Evolutionary conservation across 2,888 invertebrate genomes (phyloP).

Genomic region (Andrena minutula): DNA sequence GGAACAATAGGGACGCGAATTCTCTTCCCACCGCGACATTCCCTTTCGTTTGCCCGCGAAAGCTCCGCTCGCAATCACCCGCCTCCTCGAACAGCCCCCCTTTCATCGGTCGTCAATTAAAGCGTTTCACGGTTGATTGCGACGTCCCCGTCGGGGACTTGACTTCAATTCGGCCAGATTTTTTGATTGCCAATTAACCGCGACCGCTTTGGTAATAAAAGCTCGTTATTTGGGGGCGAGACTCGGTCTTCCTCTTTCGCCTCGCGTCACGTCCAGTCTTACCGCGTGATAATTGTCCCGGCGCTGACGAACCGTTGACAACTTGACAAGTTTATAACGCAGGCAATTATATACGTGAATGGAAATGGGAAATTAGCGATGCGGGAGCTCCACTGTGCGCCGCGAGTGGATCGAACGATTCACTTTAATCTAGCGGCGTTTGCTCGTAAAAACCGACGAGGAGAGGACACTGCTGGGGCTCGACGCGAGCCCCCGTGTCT

Average conservation of each 20-base stretch:
- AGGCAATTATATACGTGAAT: too few species aligned
- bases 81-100: conserved; percentile 6
- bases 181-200: conserved; percentile 37
- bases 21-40: conserved; percentile 3
- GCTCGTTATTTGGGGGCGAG: neutral
- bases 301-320: too few species aligned
- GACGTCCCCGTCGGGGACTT: conserved; percentile 9
- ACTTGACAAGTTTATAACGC: too few species aligned
- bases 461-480: neutral
- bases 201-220: conserved; percentile 3
- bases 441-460: neutral
- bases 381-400: too few species aligned
- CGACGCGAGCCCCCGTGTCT: conserved; percentile 14
- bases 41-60: neutral
- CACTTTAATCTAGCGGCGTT: too few species aligned
- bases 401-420: too few species aligned
- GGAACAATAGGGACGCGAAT: conserved; percentile 2
- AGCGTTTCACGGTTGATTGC: conserved; percentile 33
- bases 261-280: neutral
- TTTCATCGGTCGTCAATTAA: conserved; percentile 27
- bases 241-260: neutral
- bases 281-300: neutral
- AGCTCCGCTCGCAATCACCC: conserved; percentile 5
- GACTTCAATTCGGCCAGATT: conserved; percentile 17
- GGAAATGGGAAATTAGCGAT: too few species aligned